Conservation (phyloP, 2,113 vertebrate genomes). For the Ailurus styani region DNA sequence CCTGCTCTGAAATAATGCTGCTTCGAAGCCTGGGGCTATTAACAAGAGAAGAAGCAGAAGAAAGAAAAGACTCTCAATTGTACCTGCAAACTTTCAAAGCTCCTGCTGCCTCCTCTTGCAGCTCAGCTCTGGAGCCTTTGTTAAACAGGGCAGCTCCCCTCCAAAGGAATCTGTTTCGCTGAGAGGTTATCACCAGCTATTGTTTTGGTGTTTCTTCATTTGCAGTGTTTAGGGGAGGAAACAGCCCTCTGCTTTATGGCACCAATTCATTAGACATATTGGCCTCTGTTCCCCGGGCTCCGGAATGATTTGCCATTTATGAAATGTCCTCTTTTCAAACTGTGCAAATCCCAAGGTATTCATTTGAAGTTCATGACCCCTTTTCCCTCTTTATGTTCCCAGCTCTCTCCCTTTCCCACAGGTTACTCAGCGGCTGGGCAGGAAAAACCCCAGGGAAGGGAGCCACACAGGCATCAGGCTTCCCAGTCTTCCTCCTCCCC, state of each 20-base stretch:
- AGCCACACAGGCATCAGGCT: background rate
- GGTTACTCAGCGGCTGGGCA: background rate
- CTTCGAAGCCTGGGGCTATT: conserved; percentile 64
- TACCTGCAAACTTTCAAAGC: conserved; percentile 63
- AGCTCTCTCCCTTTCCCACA: conserved; percentile 28
- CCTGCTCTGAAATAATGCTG: conserved; percentile 66
- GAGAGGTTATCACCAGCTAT: conserved; percentile 67
- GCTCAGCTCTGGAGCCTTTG: conserved; percentile 61
- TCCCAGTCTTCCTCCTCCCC: background rate
- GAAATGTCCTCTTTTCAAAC: conserved; percentile 51
- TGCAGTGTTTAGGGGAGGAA: conserved; percentile 53
- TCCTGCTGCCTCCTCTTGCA: conserved; percentile 69
- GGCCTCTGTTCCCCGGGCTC: conserved; percentile 12
- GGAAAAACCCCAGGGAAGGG: background rate
- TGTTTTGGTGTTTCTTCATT: conserved; percentile 69
- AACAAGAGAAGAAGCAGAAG: background rate
- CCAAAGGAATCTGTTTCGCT: conserved; percentile 59
- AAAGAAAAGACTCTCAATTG: conserved; percentile 54
- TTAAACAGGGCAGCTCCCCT: conserved; percentile 65
- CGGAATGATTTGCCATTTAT: conserved; percentile 47
- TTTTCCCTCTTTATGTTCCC: conserved; percentile 43
- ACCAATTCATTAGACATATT: conserved; percentile 40
- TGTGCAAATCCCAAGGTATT: conserved; percentile 42
- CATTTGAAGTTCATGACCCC: conserved; percentile 56
- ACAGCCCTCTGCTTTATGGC: background rate